Conservation (phyloP, 2,113 vertebrate species). For the Tenrec ecaudatus region DNA sequence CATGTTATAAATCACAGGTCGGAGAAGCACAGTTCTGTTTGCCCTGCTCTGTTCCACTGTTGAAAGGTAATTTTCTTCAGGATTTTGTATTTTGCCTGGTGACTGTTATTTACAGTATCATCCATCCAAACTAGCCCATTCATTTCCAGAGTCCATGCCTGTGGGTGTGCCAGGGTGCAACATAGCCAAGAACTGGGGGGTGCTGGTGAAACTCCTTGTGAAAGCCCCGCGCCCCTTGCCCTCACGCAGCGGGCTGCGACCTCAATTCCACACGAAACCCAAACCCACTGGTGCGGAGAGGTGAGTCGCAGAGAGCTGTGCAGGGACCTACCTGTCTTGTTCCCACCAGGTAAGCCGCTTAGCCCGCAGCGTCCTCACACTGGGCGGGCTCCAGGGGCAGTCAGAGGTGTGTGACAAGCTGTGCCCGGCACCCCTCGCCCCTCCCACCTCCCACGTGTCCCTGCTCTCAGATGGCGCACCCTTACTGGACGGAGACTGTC, state of each 20-base stretch:
- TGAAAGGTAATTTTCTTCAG: constrained; percentile 79
- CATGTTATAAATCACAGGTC: constrained; percentile 70
- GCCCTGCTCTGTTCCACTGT: constrained; percentile 54
- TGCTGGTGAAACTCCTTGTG: background rate
- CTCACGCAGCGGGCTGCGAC: background rate
- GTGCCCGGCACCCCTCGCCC: background rate
- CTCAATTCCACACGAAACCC: background rate
- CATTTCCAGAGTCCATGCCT: constrained; percentile 13
- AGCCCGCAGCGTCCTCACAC: background rate
- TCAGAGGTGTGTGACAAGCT: background rate
- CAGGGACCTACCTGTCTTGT: constrained; percentile 25
- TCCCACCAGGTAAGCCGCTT: background rate
- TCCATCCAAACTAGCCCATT: constrained; percentile 40
- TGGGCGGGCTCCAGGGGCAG: background rate
- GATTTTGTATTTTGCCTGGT: constrained; percentile 40
- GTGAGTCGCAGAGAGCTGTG: background rate
- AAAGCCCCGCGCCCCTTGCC: background rate
- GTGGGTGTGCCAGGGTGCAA: background rate
- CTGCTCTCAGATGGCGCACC: background rate
- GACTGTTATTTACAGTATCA: constrained; percentile 65
- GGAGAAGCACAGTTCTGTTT: constrained; percentile 51
- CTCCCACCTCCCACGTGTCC: background rate
- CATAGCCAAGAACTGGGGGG: background rate
- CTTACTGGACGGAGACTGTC: background rate
- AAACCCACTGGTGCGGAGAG: background rate